phyloP scores from a whole-genome alignment of 2,888 invertebrate genomes.

The Callimorpha dominula region DNA sequence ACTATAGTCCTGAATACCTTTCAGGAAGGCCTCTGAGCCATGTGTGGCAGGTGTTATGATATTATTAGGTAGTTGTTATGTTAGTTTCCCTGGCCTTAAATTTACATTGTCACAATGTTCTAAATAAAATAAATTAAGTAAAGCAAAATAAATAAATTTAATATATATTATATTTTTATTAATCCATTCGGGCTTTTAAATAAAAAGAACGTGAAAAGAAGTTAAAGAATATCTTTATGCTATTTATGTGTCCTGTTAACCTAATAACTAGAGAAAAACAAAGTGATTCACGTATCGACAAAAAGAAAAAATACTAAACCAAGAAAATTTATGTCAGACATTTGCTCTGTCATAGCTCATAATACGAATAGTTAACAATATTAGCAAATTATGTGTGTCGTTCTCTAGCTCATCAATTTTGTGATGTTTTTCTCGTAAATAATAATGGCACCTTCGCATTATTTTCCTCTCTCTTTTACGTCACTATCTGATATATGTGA shows the following conservation, averaged over 20 bases:
- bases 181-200: not conserved
- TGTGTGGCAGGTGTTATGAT: no score
- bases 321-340: conserved; percentile 1
- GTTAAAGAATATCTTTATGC: not conserved
- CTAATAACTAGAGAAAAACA: conserved; percentile 4
- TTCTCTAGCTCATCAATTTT: conserved; percentile 17
- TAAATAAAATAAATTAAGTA: not conserved
- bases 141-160: not conserved
- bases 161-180: no score
- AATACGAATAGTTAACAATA: conserved; percentile 14
- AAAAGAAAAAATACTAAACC: not conserved
- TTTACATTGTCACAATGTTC: no score
- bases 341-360: conserved; percentile 10
- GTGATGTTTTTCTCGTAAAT: conserved; percentile 23
- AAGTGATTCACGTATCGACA: not conserved
- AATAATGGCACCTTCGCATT: conserved; percentile 19
- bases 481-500: conserved; percentile 16
- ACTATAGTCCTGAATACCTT: no score
- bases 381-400: conserved; percentile 19
- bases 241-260: not conserved
- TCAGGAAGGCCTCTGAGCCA: no score
- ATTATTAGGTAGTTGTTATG: no score
- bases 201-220: not conserved
- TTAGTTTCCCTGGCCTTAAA: no score
- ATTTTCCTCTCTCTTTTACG: conserved; percentile 14